Evolutionary conservation across 2,113 vertebrate species (phyloP).

Genomic region (Pica pica): DNA sequence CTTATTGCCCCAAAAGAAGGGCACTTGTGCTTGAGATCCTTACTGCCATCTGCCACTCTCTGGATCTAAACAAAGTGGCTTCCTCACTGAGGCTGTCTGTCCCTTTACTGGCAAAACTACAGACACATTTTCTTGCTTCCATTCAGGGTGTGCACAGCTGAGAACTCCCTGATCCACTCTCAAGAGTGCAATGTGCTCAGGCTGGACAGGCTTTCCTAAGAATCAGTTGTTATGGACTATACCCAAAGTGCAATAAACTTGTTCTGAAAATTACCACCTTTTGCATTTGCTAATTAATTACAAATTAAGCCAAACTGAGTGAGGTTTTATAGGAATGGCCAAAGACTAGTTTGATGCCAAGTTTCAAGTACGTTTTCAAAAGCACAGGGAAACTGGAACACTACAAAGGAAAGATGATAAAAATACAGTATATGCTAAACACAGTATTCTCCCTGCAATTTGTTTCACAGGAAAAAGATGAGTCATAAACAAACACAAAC

Average conservation of each 20-base stretch:
- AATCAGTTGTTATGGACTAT: neutral
- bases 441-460: neutral
- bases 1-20: neutral
- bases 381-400: neutral
- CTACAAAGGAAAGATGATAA: neutral
- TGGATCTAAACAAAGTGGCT: neutral
- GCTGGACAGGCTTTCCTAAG: neutral
- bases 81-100: neutral
- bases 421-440: neutral
- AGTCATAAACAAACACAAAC: neutral
- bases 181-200: neutral
- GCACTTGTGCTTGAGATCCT: neutral
- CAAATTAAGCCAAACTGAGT: neutral
- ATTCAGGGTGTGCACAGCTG: neutral
- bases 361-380: neutral
- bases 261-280: neutral
- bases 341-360: neutral
- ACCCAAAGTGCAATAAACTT: neutral
- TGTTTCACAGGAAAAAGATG: neutral
- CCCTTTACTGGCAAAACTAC: neutral
- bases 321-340: neutral
- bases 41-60: neutral
- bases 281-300: neutral
- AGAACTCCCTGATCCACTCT: neutral
- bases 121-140: neutral